A percentile compares a stretch with the other conserved stretches of the same genome.
Conservation (phyloP, 2,113 vertebrate species). For the Bos indicus region DNA sequence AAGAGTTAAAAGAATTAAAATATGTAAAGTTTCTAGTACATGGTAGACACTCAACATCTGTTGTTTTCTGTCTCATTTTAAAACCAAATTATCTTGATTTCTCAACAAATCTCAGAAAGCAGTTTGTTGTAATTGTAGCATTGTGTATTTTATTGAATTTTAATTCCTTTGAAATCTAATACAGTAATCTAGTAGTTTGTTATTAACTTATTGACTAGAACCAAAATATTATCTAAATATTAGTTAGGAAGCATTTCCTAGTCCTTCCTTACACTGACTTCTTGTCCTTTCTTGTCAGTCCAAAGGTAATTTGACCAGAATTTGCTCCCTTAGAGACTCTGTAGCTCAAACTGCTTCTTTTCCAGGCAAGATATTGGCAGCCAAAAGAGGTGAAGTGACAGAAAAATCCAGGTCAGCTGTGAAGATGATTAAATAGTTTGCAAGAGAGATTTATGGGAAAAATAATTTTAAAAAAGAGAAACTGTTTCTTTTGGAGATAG, state of each 20-base stretch:
- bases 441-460: background rate
- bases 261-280: background rate
- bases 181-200: background rate
- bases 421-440: background rate
- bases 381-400: background rate
- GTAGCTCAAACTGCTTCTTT: background rate
- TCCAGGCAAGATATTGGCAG: background rate
- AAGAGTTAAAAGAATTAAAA: constrained; percentile 7
- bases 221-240: background rate
- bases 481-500: background rate
- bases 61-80: background rate
- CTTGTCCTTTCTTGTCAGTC: background rate
- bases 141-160: background rate
- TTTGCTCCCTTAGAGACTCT: background rate
- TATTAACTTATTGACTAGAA: background rate
- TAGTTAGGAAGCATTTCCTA: background rate
- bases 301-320: background rate
- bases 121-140: background rate
- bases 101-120: background rate
- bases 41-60: background rate
- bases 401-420: constrained; percentile 23
- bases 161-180: background rate
- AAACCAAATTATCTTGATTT: background rate
- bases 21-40: background rate
- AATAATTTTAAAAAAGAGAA: background rate